Evolutionary conservation across 2,888 invertebrate species (phyloP).

Genomic region (Fissipunctia ypsillon): DNA sequence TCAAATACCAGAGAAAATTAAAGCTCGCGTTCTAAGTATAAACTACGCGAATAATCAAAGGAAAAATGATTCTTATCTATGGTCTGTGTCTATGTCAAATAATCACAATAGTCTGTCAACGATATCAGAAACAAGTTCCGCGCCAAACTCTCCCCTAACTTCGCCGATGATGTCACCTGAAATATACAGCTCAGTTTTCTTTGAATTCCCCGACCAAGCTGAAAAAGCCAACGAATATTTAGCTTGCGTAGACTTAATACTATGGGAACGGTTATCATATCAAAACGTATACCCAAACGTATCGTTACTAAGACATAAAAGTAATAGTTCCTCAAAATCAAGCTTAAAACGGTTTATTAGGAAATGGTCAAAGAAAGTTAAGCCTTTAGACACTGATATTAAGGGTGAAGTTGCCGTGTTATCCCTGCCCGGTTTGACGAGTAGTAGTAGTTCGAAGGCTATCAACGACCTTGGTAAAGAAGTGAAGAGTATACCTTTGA

Average conservation of each 20-base stretch:
- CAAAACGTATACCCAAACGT: conserved; percentile 82
- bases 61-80: conserved; percentile 83
- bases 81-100: conserved; percentile 75
- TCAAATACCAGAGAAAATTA: conserved; percentile 79
- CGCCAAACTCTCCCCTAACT: conserved; percentile 70
- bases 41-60: conserved; percentile 69
- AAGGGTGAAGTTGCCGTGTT: conserved; percentile 82
- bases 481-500: conserved; percentile 81
- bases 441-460: conserved; percentile 79
- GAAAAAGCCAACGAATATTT: conserved; percentile 76
- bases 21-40: conserved; percentile 73
- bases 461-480: conserved; percentile 83
- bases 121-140: conserved; percentile 81
- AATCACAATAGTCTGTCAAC: conserved; percentile 78
- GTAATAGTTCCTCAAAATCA: conserved; percentile 76
- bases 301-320: conserved; percentile 76
- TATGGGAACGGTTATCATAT: conserved; percentile 85
- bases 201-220: conserved; percentile 78
- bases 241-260: conserved; percentile 84
- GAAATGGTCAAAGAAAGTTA: conserved; percentile 77
- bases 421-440: conserved; percentile 82
- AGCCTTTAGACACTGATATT: conserved; percentile 72
- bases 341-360: conserved; percentile 78
- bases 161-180: conserved; percentile 77
- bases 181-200: conserved; percentile 85